Percentiles rank a stretch among this genome's conserved stretches.
phyloP scores from a whole-genome alignment of 2,888 invertebrate genomes.

The Nomada fucata region DNA sequence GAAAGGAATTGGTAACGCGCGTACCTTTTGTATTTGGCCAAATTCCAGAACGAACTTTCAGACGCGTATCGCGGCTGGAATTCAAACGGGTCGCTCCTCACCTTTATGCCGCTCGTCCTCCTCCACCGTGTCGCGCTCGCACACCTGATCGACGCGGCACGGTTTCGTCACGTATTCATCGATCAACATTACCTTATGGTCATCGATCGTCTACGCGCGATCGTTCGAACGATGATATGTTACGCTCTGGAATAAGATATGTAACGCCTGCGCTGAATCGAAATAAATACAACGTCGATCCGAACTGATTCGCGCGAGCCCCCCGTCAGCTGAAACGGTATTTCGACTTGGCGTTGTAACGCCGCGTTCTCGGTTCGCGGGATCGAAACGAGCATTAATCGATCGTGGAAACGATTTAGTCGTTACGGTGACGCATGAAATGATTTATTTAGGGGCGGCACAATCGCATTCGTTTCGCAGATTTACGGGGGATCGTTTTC shows the following conservation, averaged over 20 bases:
- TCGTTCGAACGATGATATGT: slow-evolving; percentile 13
- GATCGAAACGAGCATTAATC: neutral
- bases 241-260: slow-evolving; percentile 46
- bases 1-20: slow-evolving; percentile 37
- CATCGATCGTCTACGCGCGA: slow-evolving; percentile 36
- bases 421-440: neutral
- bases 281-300: slow-evolving; percentile 13
- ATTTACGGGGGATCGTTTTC: neutral
- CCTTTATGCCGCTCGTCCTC: neutral
- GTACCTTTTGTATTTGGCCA: slow-evolving; percentile 76
- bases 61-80: slow-evolving; percentile 68
- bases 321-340: slow-evolving; percentile 28
- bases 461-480: neutral
- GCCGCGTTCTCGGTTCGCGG: neutral
- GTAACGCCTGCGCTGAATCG: slow-evolving; percentile 48
- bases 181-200: slow-evolving; percentile 43
- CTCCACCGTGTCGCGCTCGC: slow-evolving; percentile 33
- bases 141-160: slow-evolving; percentile 3
- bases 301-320: slow-evolving; percentile 1
- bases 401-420: neutral
- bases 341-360: slow-evolving; percentile 3
- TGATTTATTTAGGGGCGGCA: neutral
- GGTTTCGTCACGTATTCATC: slow-evolving; percentile 47
- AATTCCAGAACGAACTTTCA: slow-evolving; percentile 80
- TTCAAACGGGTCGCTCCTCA: slow-evolving; percentile 62